Evolutionary conservation across 1,140 invertebrate genomes (phyloP), one percentile per base, ranked within the genome.

Genomic region (Hypothenemus hampei): DNA sequence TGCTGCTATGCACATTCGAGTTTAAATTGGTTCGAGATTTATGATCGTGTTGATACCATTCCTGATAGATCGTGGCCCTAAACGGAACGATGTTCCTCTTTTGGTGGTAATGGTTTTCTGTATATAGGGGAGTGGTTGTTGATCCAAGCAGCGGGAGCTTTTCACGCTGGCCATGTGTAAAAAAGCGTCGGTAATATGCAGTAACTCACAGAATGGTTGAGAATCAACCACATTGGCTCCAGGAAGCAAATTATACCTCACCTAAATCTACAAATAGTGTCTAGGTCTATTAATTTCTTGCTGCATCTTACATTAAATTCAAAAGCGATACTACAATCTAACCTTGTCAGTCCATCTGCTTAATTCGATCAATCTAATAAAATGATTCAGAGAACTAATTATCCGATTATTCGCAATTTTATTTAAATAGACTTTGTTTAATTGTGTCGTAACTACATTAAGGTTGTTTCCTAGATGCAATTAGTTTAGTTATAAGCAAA

Each of bases 171-270:
- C 40, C 50, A 53, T 29, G 40, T n/a, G n/a, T 19, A 44, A 53
- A 53, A 53, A 53, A 53, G 43, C 18, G 40, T 13, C 50, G 20
- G 50, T 53, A 53, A 53, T 53, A 53, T 53, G 50, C 50, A 53
- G 50, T 53, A 53, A 53, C 50, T 53, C 40, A 53, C 50, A 36
- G 39, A 36, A 44, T 44, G 24, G 21, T 24, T 49, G 46, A 35
- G 46, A 31, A 35, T 49, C 10, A 37, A 35, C n/a, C n/a, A n/a
- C 46, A n/a, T 24, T 18, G 31, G 46, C 46, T 15, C n/a, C 35
- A 49, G 19, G 46, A 49, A 49, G 46, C 33, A 23, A 20, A 37
- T 24, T 18, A 49, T 23, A 10, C 7, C n/a, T n/a, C n/a, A n/a
- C n/a, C n/a, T n/a, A n/a, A n/a, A n/a, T n/a, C n/a, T n/a, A n/a